Percentiles rank a stretch among this genome's conserved stretches.
Conservation (phyloP, 37 sponge, comb jelly and placozoan genomes). For the Spongilla lacustris region DNA sequence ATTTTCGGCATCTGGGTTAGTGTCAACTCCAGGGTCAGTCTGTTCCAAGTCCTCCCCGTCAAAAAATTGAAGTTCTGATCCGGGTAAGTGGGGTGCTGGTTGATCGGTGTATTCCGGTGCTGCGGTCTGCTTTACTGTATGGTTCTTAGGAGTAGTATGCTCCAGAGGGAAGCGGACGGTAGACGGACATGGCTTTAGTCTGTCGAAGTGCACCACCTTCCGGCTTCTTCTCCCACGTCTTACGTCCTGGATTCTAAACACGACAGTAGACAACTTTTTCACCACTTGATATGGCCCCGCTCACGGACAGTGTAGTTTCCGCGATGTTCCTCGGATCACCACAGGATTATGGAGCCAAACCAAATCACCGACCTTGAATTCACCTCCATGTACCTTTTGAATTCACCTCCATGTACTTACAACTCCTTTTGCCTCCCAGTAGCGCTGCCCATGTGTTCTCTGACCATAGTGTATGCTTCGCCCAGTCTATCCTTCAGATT, state of each 20-base stretch:
- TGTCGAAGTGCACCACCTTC: slow-evolving; percentile 42
- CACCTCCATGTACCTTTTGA: slow-evolving; percentile 6
- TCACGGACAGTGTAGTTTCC: slow-evolving; percentile 45
- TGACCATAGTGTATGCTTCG: slow-evolving; percentile 9
- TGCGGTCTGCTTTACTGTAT: too few species aligned
- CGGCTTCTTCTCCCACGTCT: neutral
- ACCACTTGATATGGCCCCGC: slow-evolving; percentile 37
- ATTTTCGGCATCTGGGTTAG: too few species aligned
- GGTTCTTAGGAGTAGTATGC: too few species aligned
- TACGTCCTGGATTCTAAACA: slow-evolving; percentile 25
- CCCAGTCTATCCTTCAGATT: slow-evolving; percentile 11
- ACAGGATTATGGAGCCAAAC: slow-evolving; percentile 32
- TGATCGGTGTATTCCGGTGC: too few species aligned
- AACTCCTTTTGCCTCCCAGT: slow-evolving; percentile 11
- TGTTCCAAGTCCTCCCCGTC: too few species aligned
- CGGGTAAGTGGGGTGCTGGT: too few species aligned
- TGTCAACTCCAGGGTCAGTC: too few species aligned
- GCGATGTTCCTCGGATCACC: neutral
- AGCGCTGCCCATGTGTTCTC: neutral
- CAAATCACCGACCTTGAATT: slow-evolving; percentile 2
- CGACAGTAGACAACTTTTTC: slow-evolving; percentile 10
- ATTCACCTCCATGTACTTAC: neutral
- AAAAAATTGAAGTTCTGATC: neutral
- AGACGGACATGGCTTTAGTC: slow-evolving; percentile 21
- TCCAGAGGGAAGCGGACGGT: neutral